These are phyloP conservation scores for Struthidea cinerea DNA, from an alignment of 2,113 vertebrate species.

Conservation along the genomic window DNA sequence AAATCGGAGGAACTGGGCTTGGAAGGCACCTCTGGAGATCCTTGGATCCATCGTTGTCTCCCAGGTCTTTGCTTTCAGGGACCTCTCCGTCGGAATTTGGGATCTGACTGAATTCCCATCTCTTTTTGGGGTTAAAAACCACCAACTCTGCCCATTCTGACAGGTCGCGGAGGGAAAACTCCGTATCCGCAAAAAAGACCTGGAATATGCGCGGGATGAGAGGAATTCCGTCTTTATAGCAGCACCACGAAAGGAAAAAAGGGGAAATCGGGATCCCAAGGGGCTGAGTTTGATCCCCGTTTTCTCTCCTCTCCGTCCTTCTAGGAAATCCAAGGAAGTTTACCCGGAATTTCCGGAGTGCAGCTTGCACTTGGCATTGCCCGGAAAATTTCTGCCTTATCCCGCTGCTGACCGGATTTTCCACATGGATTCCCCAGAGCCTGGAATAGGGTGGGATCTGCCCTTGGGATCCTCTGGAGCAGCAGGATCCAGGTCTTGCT, in stretches of 20 bases:
- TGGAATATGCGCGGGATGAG: background rate
- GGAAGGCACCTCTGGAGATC: background rate
- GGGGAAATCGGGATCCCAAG: background rate
- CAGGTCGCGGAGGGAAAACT: background rate
- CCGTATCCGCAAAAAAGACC: background rate
- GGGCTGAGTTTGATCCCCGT: background rate
- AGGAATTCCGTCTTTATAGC: background rate
- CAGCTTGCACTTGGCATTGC: accelerated
- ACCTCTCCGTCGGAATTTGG: background rate
- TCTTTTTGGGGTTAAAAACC: background rate
- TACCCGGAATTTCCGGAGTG: background rate
- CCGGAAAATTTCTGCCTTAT: accelerated
- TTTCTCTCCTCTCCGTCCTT: background rate
- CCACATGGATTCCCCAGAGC: too few relatives aligned
- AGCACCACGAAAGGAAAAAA: too few relatives aligned
- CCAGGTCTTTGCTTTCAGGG: background rate
- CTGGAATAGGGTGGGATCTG: background rate
- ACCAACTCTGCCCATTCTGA: accelerated
- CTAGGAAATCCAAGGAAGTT: background rate
- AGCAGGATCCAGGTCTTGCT: background rate
- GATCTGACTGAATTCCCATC: background rate
- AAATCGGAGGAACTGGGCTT: background rate
- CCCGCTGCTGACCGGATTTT: background rate
- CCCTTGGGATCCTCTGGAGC: background rate
- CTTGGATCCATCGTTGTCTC: background rate